Base-by-base conservation (phyloP, 92 coral and sea anemone species). In the Porites rus region DNA sequence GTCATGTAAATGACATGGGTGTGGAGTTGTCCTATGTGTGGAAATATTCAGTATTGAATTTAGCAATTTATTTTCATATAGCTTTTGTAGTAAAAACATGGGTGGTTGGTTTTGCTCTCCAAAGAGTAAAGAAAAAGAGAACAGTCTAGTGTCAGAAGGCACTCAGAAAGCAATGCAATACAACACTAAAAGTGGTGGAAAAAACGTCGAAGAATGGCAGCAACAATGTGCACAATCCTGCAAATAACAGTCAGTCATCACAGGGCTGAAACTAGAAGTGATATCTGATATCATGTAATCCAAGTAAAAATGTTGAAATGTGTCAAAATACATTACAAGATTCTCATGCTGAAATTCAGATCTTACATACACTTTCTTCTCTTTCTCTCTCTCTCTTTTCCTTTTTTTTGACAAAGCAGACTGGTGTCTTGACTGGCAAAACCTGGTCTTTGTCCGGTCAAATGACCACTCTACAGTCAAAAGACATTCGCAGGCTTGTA, bases 81-180 rank as follows among this genome's bases (percentile, higher is more conserved):
- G 82, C 63, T 50, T 6, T 77, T 77, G 82, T 56, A 53, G 83
- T 65, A 65, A 28, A 65, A 65, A 65, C 70, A 18, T 65, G 70
- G 83, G 71, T 78, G 43, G 82, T 78, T 46, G 83, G 83, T 78
- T 78, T 78, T 70, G 83, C 54, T 78, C 83, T 78, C 69, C 83
- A 24, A 78, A 62, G 83, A 78, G 83, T 78, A 78, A 78, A 53
- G 51, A 78, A 78, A 71, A 78, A 59, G 68, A 78, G 83, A 21
- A 52, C 38, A 78, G 72, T 59, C 83, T 78, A 5, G 66, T 75
- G 21, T 50, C 62, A 19, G 80, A 52, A 75, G 63, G 65, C 60
- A 75, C 80, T 75, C 80, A 21, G 56, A 75, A 51, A 75, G 62
- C 80, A 25, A 75, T 63, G 51, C 80, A 75, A 75, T 75, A 78